Conservation (phyloP, 2,888 invertebrate species). For the Trichogramma dendrolimi region DNA sequence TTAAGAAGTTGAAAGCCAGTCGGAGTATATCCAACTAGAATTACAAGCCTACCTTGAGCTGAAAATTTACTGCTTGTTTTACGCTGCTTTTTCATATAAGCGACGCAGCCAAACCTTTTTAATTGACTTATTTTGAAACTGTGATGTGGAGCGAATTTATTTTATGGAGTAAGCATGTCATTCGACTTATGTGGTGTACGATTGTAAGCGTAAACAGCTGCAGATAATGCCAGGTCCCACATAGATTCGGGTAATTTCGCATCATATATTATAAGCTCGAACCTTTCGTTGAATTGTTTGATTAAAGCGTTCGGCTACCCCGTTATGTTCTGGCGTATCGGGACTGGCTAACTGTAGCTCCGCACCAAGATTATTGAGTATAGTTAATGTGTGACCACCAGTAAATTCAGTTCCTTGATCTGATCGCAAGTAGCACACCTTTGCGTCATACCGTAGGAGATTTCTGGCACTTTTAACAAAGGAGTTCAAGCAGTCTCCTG, state of each 20-base stretch:
- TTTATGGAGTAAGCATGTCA: conserved; percentile 5
- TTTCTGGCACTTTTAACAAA: conserved; percentile 12
- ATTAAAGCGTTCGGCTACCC: conserved; percentile 1
- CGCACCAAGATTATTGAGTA: conserved; percentile 6
- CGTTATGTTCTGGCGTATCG: background rate
- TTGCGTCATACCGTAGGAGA: conserved; percentile 4
- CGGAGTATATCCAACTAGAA: conserved; percentile 23
- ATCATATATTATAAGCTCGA: conserved; percentile 4
- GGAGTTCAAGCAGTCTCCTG: conserved; percentile 6
- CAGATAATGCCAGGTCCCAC: conserved; percentile 31
- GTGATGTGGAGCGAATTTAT: background rate
- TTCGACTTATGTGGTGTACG: conserved; percentile 25
- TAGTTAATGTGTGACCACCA: conserved; percentile 5
- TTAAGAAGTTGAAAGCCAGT: conserved; percentile 28
- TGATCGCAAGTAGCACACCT: conserved; percentile 11
- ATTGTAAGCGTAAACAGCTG: conserved; percentile 25
- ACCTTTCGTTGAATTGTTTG: conserved; percentile 3
- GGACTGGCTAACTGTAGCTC: conserved; percentile 7
- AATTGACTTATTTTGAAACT: conserved; percentile 22
- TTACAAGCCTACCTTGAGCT: conserved; percentile 14
- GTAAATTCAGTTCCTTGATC: conserved; percentile 17
- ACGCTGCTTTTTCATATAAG: conserved; percentile 24
- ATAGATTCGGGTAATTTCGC: conserved; percentile 24
- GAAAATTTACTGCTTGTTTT: conserved; percentile 2
- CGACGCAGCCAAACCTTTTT: conserved; percentile 25